phyloP scores from a whole-genome alignment of 2,113 vertebrate genomes.

The Sus scrofa region DNA sequence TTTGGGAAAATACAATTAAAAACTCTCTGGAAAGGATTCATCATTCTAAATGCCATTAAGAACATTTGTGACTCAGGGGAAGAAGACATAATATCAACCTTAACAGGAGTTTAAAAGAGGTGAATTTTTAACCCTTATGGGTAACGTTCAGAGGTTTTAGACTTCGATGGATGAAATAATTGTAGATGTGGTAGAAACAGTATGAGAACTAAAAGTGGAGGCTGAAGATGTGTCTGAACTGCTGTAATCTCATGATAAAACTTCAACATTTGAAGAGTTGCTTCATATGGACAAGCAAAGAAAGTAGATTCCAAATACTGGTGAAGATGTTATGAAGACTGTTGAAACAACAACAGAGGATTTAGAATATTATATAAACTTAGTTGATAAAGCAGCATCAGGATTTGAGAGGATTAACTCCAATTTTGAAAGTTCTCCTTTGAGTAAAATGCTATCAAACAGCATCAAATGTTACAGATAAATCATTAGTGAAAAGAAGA shows the following conservation, averaged over 20 bases:
- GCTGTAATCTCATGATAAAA: neutral
- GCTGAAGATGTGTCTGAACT: neutral
- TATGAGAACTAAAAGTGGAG: neutral
- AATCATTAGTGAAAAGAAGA: neutral
- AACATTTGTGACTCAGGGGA: neutral
- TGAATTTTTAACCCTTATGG: neutral
- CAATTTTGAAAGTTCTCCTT: neutral
- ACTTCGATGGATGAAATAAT: neutral
- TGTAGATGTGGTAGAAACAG: neutral
- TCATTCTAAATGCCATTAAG: neutral
- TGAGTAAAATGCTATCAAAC: neutral
- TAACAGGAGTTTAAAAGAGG: neutral
- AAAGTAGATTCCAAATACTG: too few relatives aligned
- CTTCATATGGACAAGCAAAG: neutral
- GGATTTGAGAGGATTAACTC: neutral
- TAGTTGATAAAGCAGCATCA: neutral
- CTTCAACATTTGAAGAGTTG: neutral
- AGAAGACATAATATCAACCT: neutral
- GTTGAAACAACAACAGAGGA: neutral
- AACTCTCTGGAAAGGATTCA: neutral
- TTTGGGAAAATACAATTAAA: neutral
- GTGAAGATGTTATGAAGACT: neutral
- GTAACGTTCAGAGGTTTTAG: neutral
- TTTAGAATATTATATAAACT: neutral
- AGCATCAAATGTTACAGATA: neutral